Evolutionary conservation across 2,797 vertebrate species (phyloP), one percentile per base, ranked within the genome.

Genomic region (Pampus argenteus): DNA sequence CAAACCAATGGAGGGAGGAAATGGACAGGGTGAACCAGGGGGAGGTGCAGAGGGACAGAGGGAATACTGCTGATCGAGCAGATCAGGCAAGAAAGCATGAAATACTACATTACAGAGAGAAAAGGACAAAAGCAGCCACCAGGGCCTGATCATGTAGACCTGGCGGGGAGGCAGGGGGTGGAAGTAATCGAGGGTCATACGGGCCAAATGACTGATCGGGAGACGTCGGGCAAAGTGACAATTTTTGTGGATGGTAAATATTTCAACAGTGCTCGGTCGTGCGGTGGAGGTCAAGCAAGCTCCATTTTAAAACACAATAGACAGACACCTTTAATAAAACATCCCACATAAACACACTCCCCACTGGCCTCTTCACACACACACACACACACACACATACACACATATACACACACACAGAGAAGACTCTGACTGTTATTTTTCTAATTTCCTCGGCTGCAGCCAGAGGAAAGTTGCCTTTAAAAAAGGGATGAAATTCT

Each of bases 121-220:
- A 86, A 86, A 82, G 88, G 87, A 90, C 82, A 86, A 90, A 89
- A 89, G 81, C 82, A 84, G 88, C 87, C 90, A 88, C 84, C 76
- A 85, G 87, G 90, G 88, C 73, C 85, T 75, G 85, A 86, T 88
- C 73, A 78, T 67, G 86, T 78, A 17, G 76, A 79, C 81, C 84
- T 82, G 83, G 86, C 82, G 79, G 84, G 81, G 71, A 77, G 81
- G 75, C 61, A 18, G 9, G 63, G 66, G 79, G 66, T 47, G 78
- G 77, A 56, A 82, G 84, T 83, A 82, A 84, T 85, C 63, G 81
- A 60, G 81, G 86, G 89, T 87, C 86, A 85, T 67, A 0, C 52
- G 2, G 85, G 87, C 75, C 84, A 82, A 45, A 74, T 87, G 87
- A 89, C 80, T 82, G 87, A 88, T 89, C 76, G 76, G 66, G 73